phyloP scores from a whole-genome alignment of 2,797 vertebrate species.

The Tenualosa ilisha region DNA sequence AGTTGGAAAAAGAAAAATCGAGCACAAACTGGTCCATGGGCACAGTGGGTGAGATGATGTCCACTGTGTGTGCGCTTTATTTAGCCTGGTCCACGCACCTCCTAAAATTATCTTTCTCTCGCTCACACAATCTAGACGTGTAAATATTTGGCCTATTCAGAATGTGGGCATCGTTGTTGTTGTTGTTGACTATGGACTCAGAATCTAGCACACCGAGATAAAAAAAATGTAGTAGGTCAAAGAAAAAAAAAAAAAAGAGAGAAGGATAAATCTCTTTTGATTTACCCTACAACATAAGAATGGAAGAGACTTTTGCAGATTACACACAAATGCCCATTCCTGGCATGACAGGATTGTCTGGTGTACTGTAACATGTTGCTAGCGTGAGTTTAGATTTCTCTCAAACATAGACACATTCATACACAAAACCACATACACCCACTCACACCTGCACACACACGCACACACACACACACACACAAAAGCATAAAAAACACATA shows the following conservation, averaged over 20 bases:
- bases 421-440: background rate
- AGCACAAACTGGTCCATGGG: background rate
- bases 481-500: background rate
- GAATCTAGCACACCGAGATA: background rate
- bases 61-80: constrained; percentile 3
- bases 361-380: background rate
- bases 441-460: background rate
- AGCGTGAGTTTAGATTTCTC: background rate
- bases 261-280: background rate
- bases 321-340: constrained; percentile 20
- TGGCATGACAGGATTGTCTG: background rate
- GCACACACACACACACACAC: constrained; percentile 3
- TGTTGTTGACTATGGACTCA: background rate
- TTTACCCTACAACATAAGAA: constrained; percentile 18
- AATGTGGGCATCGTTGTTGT: background rate
- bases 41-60: constrained; percentile 9
- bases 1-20: background rate
- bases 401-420: background rate
- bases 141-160: background rate
- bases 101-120: constrained; percentile 3
- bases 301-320: background rate
- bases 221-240: background rate
- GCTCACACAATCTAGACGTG: background rate
- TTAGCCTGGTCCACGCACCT: constrained; percentile 24
- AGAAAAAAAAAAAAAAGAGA: background rate